A percentile compares a stretch with the other conserved stretches of the same genome.
Evolutionary conservation across 92 coral and sea anemone genomes (phyloP).

Genomic region (Epizoanthus illoricatus): DNA sequence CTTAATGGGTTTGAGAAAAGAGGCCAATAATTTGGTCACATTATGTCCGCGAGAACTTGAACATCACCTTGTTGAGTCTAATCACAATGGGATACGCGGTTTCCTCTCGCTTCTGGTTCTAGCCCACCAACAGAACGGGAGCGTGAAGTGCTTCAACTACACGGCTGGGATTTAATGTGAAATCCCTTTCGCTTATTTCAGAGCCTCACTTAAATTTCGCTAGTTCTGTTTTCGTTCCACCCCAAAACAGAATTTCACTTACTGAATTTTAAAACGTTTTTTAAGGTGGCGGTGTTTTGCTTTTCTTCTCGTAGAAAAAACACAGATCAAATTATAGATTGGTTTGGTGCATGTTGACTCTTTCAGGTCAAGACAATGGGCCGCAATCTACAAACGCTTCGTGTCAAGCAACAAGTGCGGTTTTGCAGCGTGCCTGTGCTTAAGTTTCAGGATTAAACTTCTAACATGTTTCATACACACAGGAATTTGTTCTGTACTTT

Average conservation of each 20-base stretch:
- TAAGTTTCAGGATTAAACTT: not conserved
- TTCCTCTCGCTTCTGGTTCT: conserved; percentile 20
- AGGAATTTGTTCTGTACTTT: not conserved
- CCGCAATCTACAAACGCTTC: not conserved
- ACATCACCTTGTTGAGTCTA: conserved; percentile 17
- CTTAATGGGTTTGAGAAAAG: conserved; percentile 34
- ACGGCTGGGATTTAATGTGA: not conserved
- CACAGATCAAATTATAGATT: conserved; percentile 16
- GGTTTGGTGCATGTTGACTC: conserved; percentile 4
- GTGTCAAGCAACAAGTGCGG: not conserved
- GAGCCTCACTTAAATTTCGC: not conserved
- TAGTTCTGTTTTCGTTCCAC: not conserved
- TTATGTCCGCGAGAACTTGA: conserved; percentile 16
- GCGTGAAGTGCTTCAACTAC: conserved; percentile 8
- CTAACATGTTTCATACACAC: not conserved
- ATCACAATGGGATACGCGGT: conserved; percentile 21
- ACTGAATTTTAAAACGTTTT: not conserved
- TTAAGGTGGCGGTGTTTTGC: not conserved
- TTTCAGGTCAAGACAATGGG: not conserved
- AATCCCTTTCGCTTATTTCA: not conserved
- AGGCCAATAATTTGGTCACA: conserved; percentile 23
- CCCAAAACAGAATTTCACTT: not conserved
- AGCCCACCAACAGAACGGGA: conserved; percentile 37
- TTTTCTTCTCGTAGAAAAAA: conserved; percentile 10
- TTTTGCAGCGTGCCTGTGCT: not conserved